These are phyloP conservation scores for Glareola pratincola DNA, from an alignment of 2,113 vertebrate genomes.

Conservation along the genomic window DNA sequence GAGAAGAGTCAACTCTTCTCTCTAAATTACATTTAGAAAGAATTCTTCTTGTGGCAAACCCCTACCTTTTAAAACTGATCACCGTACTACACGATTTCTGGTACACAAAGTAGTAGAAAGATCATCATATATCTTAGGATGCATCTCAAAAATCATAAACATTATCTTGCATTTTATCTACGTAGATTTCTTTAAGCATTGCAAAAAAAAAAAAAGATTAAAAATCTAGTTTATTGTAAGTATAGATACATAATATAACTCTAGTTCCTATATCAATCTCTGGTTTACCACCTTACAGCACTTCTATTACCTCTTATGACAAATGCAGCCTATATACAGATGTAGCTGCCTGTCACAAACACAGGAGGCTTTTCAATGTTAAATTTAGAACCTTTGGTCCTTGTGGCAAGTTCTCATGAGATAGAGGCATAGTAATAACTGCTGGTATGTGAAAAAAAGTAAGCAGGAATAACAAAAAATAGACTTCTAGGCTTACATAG, in stretches of 20 bases:
- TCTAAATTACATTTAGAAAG: not conserved
- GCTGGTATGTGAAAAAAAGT: not conserved
- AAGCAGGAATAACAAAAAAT: not conserved
- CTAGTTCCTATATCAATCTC: not conserved
- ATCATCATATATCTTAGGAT: not conserved
- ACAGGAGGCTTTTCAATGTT: not conserved
- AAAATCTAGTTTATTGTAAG: not conserved
- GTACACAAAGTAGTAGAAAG: not conserved
- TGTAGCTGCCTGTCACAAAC: not conserved
- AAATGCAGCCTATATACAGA: not conserved
- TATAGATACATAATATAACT: not conserved
- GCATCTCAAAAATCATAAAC: not conserved
- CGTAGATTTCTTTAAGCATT: not conserved
- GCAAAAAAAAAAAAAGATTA: not conserved
- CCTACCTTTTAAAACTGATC: not conserved
- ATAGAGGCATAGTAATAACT: not conserved
- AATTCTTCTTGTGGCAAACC: not conserved
- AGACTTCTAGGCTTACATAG: not conserved
- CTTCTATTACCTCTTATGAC: not conserved
- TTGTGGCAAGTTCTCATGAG: not conserved
- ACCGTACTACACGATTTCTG: not conserved
- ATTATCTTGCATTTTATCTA: not conserved
- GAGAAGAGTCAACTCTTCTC: not conserved
- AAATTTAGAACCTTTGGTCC: not conserved
- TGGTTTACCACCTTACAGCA: not conserved